These are phyloP conservation scores for Sinotaia quadrata DNA, from an alignment of 2,888 invertebrate species.

Conservation along the genomic window DNA sequence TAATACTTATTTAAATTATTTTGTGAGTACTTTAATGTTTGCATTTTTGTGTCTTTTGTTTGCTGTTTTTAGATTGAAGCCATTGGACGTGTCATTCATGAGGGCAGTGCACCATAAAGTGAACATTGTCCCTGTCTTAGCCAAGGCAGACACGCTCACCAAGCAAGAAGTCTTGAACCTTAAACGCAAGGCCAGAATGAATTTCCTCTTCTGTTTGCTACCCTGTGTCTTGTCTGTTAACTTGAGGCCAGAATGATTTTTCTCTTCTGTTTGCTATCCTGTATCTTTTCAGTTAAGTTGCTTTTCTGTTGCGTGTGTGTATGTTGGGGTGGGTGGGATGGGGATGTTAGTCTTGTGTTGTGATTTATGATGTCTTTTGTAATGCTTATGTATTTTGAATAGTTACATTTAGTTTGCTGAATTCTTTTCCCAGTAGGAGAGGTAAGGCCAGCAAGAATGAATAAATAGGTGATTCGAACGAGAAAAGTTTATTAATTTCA, in stretches of 20 bases:
- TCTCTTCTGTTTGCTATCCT: neutral
- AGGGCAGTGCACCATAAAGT: constrained; percentile 71
- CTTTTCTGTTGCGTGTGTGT: too few relatives aligned
- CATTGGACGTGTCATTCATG: constrained; percentile 71
- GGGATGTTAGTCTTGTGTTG: too few relatives aligned
- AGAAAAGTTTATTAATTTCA: too few relatives aligned
- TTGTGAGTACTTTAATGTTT: neutral
- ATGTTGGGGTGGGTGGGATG: too few relatives aligned
- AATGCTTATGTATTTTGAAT: too few relatives aligned
- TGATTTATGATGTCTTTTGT: too few relatives aligned
- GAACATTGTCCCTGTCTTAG: constrained; percentile 72
- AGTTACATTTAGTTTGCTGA: too few relatives aligned
- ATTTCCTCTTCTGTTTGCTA: neutral
- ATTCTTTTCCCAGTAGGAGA: too few relatives aligned
- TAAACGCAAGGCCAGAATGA: constrained; percentile 55
- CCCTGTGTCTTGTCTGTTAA: neutral
- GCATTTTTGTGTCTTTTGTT: neutral
- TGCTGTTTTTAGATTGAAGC: constrained; percentile 63
- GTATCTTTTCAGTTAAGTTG: too few relatives aligned
- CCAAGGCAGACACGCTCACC: constrained; percentile 72
- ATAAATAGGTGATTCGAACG: too few relatives aligned
- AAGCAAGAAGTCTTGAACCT: constrained; percentile 65
- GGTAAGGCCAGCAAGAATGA: too few relatives aligned
- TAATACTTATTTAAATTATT: too few relatives aligned
- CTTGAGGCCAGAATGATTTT: neutral